Evolutionary conservation across 2,797 vertebrate species (phyloP), one percentile per base, ranked within the genome.

Genomic region (Spea hammondii): DNA sequence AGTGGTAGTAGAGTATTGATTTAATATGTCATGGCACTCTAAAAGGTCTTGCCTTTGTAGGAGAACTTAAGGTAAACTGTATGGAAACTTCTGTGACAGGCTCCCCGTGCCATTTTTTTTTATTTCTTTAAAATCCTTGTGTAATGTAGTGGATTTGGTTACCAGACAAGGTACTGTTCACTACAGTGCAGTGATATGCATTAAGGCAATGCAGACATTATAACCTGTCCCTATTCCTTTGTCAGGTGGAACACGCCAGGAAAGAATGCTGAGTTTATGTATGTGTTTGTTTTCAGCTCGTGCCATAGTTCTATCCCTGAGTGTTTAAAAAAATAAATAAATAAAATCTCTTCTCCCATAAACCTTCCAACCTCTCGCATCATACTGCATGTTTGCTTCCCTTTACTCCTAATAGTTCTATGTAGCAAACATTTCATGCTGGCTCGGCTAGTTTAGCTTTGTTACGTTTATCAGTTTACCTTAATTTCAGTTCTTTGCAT

Each of bases 221-320:
- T 87, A 84, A 90, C 84, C 77, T 86, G 86, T 93, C 59, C 83
- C 84, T 82, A 92, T 76, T 95, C 95, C 93, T 92, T 93, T 86
- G 90, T 84, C 94, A 98, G 97, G 94, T 98, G 96, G 96, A 95
- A 93, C 92, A 97, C 95, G 78, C 95, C 95, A 80, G 83, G 95
- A 89, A 90, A 93, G 91, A 96, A 92, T 89, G 92, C 90, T 92
- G 96, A 98, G 86, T 96, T 96, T 91, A 92, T 96, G 96, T 98
- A 98, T 89, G 96, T 98, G 91, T 89, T 85, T 82, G 87, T 84
- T 75, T 73, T 49, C 44, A 78, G 66, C 70, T 82, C 73, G 57
- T 69, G 74, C 60, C 68, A 13, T 68, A 69, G 6, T 55, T 57
- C 70, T 45, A 48, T 72, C 46, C 66, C 44, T 77, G 45, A 69